Conservation (phyloP, 2,113 vertebrate genomes). For the Etheostoma spectabile region DNA sequence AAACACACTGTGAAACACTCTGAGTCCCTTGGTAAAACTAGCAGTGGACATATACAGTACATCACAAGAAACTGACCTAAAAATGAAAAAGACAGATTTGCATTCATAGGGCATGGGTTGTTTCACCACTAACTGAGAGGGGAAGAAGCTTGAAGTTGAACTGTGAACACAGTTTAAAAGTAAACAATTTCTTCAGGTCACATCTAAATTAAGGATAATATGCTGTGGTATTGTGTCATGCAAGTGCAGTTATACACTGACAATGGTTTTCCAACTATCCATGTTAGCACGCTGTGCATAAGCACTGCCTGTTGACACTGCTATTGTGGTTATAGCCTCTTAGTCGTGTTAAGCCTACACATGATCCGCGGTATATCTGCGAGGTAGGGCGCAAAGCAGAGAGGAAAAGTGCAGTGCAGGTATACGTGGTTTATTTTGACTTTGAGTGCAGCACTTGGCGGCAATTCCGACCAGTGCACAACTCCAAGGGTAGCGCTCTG, state of each 20-base stretch:
- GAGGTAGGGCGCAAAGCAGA: too few relatives aligned
- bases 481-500: too few relatives aligned
- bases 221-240: background rate
- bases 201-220: background rate
- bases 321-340: too few relatives aligned
- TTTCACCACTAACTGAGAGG: slow-evolving; percentile 7
- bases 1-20: slow-evolving; percentile 69
- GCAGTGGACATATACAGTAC: slow-evolving; percentile 54
- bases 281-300: too few relatives aligned
- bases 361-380: too few relatives aligned
- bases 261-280: background rate
- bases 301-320: too few relatives aligned
- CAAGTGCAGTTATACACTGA: background rate
- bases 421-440: too few relatives aligned
- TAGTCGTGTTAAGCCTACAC: too few relatives aligned
- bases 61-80: slow-evolving; percentile 73
- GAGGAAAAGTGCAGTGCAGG: too few relatives aligned
- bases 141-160: slow-evolving; percentile 18
- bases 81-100: slow-evolving; percentile 55
- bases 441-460: too few relatives aligned
- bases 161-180: slow-evolving; percentile 27
- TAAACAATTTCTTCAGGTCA: slow-evolving; percentile 7
- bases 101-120: slow-evolving; percentile 46
- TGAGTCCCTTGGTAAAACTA: slow-evolving; percentile 60
- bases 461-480: too few relatives aligned